Conservation (phyloP, 2,888 invertebrate species). For the Scaptomyza reducta region DNA sequence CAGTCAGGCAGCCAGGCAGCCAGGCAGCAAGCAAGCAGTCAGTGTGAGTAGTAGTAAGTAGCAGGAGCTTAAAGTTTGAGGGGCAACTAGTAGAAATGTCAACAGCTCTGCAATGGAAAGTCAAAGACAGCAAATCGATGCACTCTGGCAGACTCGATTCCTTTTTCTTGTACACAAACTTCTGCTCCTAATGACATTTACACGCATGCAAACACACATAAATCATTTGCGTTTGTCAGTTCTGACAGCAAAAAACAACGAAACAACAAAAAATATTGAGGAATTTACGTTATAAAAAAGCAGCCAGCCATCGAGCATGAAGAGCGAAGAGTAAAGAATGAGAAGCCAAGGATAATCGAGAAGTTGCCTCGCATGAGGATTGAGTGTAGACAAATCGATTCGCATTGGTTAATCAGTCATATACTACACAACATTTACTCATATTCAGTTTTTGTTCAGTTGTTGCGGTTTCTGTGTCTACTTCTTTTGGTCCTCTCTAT, state of each 20-base stretch:
- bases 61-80: constrained; percentile 7
- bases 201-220: constrained; percentile 81
- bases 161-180: neutral
- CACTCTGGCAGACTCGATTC: constrained; percentile 16
- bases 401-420: constrained; percentile 74
- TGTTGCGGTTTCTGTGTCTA: neutral
- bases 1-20: neutral
- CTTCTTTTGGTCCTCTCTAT: neutral
- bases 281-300: constrained; percentile 51
- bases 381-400: constrained; percentile 74
- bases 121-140: constrained; percentile 63
- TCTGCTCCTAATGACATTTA: constrained; percentile 80
- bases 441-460: constrained; percentile 13
- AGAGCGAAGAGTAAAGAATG: neutral
- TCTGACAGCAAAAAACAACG: constrained; percentile 67
- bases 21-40: constrained; percentile 1
- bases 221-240: constrained; percentile 82
- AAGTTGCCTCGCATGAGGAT: constrained; percentile 35
- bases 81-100: constrained; percentile 56
- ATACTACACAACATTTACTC: constrained; percentile 24
- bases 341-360: constrained; percentile 47
- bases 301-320: neutral
- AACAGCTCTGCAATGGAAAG: constrained; percentile 60
- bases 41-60: neutral
- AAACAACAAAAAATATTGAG: constrained; percentile 12